phyloP scores from a whole-genome alignment of 1,140 invertebrate species.

The Mylabris phalerata region DNA sequence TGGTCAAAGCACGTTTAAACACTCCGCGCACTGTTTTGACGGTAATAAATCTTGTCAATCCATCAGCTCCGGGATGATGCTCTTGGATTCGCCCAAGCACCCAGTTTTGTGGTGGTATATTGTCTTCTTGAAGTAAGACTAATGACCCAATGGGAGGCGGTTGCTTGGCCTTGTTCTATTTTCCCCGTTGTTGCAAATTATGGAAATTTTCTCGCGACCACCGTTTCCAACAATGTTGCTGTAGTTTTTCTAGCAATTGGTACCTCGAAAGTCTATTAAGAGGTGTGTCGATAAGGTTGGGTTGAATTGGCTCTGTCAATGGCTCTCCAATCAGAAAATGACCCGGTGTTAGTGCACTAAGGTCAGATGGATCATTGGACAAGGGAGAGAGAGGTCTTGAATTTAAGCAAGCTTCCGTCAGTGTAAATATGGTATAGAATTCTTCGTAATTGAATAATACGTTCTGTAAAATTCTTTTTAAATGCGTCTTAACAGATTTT shows the following conservation, averaged over 20 bases:
- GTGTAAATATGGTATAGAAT: conserved; percentile 15
- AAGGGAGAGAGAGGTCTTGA: conserved; percentile 22
- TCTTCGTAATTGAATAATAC: conserved; percentile 24
- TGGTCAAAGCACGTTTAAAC: no score
- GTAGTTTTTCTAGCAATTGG: conserved; percentile 4
- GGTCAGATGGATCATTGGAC: conserved; percentile 24
- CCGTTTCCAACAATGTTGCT: conserved; percentile 13
- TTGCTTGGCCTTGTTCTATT: conserved; percentile 18
- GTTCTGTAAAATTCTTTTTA: conserved; percentile 18
- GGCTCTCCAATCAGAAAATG: conserved; percentile 27
- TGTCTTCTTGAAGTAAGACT: not conserved
- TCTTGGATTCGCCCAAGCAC: not conserved
- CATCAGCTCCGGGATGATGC: no score
- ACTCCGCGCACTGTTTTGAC: no score
- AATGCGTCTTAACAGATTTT: conserved; percentile 23
- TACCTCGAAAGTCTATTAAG: not conserved
- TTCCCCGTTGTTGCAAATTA: conserved; percentile 20
- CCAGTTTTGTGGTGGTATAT: not conserved
- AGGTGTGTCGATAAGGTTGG: no score
- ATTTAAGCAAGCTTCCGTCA: conserved; percentile 24
- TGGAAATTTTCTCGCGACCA: conserved; percentile 12
- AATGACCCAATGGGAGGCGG: not conserved
- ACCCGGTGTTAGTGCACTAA: conserved; percentile 19
- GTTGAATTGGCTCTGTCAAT: conserved; percentile 4
- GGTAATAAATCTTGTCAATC: no score